Evolutionary conservation across 2,113 vertebrate species (phyloP).

Genomic region (Callopanchax toddi): DNA sequence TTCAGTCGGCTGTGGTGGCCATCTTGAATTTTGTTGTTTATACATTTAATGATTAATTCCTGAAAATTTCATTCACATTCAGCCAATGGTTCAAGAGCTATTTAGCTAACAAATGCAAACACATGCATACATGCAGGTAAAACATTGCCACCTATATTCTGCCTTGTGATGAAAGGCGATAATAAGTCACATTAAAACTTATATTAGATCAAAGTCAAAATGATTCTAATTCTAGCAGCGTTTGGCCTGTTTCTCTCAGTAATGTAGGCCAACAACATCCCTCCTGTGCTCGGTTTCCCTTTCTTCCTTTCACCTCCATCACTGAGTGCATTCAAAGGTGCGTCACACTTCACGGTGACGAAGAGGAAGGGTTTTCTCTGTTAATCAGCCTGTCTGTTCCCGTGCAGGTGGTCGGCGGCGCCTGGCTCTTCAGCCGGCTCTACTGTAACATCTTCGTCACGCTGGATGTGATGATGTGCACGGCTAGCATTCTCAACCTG

Average conservation of each 20-base stretch:
- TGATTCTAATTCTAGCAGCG: not conserved
- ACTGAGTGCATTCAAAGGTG: slow-evolving; percentile 11
- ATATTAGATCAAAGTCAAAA: not conserved
- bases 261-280: not conserved
- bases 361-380: slow-evolving; percentile 17
- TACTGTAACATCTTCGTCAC: slow-evolving; percentile 94
- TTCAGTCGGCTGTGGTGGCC: too few species aligned
- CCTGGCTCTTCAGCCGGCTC: slow-evolving; percentile 91
- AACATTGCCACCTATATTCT: too few species aligned
- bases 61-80: too few species aligned
- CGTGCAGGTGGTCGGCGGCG: slow-evolving; percentile 84
- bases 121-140: too few species aligned
- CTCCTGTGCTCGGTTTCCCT: not conserved
- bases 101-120: too few species aligned
- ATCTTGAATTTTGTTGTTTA: too few species aligned
- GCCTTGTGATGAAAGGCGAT: too few species aligned
- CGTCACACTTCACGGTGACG: slow-evolving; percentile 47
- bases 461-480: slow-evolving; percentile 98
- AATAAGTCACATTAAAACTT: not conserved
- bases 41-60: too few species aligned
- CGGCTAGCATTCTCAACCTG: slow-evolving; percentile 96
- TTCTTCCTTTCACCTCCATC: not conserved
- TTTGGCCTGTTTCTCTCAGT: not conserved
- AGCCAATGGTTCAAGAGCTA: too few species aligned
- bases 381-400: slow-evolving; percentile 57